A percentile compares a stretch with the other conserved stretches of the same genome.
Conservation (phyloP, 2,113 vertebrate genomes). For the Erythrocebus patas region DNA sequence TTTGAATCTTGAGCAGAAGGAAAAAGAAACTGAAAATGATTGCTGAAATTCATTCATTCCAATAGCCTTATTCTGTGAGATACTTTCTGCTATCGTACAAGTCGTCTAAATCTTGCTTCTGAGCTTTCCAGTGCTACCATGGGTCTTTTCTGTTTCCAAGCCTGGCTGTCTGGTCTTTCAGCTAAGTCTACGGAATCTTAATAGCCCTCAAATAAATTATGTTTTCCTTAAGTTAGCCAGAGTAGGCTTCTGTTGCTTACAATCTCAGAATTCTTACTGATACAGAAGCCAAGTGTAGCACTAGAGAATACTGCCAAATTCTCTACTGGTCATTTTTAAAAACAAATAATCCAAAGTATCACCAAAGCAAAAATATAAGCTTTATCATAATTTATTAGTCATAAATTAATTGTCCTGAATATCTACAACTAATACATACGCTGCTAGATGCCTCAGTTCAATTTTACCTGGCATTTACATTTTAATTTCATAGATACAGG, state of each 20-base stretch:
- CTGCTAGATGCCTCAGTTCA: not conserved
- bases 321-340: not conserved
- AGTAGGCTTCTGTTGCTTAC: not conserved
- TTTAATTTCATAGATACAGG: not conserved
- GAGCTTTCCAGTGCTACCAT: not conserved
- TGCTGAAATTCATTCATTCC: not conserved
- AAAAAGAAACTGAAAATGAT: not conserved
- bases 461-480: not conserved
- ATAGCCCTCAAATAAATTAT: not conserved
- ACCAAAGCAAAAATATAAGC: not conserved
- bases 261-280: not conserved
- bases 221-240: not conserved
- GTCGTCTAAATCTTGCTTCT: not conserved
- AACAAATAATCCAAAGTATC: not conserved
- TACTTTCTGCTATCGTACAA: not conserved
- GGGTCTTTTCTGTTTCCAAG: not conserved
- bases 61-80: not conserved
- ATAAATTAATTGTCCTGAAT: slow-evolving; percentile 30
- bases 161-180: not conserved
- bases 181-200: not conserved
- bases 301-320: not conserved
- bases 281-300: not conserved
- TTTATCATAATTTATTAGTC: not conserved
- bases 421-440: not conserved
- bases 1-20: slow-evolving; percentile 26